A percentile compares a stretch with the other conserved stretches of the same genome.
Evolutionary conservation across 1,140 invertebrate genomes (phyloP).

Genomic region (Ips typographus): DNA sequence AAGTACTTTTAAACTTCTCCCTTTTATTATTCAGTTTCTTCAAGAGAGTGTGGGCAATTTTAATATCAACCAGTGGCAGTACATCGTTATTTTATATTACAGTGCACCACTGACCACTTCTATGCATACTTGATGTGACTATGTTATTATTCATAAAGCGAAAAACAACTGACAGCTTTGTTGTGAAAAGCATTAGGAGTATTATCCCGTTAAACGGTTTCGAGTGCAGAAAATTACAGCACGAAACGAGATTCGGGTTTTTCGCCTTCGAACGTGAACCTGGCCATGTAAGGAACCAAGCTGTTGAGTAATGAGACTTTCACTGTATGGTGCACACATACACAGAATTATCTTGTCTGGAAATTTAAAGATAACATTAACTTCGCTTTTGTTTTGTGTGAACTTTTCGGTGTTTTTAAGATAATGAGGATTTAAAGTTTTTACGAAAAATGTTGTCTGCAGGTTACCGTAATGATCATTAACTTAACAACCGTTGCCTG

Average conservation of each 20-base stretch:
- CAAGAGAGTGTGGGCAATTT: too few species aligned
- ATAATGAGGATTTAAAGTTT: too few species aligned
- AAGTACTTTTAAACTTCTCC: slow-evolving; percentile 5
- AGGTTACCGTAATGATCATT: too few species aligned
- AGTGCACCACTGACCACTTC: too few species aligned
- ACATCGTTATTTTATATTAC: too few species aligned
- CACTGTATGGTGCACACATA: neutral
- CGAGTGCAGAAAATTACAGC: neutral
- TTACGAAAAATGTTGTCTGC: too few species aligned
- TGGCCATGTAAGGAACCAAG: neutral
- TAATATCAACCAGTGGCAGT: too few species aligned
- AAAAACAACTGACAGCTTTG: neutral
- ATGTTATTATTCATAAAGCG: neutral
- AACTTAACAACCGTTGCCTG: too few species aligned
- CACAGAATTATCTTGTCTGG: neutral
- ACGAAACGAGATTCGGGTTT: slow-evolving; percentile 1
- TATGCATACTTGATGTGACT: too few species aligned
- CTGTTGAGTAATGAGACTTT: slow-evolving; percentile 1
- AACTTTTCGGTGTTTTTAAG: neutral
- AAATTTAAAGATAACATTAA: neutral
- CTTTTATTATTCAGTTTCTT: neutral
- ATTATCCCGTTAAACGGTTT: neutral
- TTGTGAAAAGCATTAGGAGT: neutral
- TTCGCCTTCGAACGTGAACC: neutral
- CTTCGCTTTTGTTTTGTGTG: neutral